Evolutionary conservation across 2,797 vertebrate genomes (phyloP), one percentile per base, ranked within the genome.

Genomic region (Eulemur coronatus): DNA sequence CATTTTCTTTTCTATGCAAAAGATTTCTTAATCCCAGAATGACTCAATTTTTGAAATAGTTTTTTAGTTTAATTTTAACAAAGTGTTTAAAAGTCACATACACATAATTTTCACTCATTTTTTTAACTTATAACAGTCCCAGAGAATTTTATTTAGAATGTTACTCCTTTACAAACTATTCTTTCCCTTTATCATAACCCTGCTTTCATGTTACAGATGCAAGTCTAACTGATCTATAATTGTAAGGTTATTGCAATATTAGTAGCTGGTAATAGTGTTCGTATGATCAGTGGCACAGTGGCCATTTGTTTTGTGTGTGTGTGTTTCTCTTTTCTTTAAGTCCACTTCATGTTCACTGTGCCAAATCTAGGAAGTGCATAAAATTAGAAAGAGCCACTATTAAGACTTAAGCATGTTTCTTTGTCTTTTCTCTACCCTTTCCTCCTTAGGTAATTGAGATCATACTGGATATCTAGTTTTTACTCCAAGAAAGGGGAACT

Each of bases 21-120:
- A 63, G 20, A 7, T 41, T 95, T 90, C 33, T 10, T 6, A 43
- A 30, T 81, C n/a, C 28, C 22, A 52, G 50, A 57, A 13, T n/a
- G 18, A 94, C 55, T 35, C 65, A 59, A 24, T 12, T 78, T 92
- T 94, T 41, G 1, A 92, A 86, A 61, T 82, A 41, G 18, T 73
- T 84, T 73, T 91, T 48, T 11, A 4, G 7, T 91, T 96, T 91
- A 63, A 95, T 84, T 86, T 91, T 89, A 20, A 59, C 46, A 59
- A 41, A 30, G 4, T 87, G 10, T 75, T 92, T 90, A 79, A 84
- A 89, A 91, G 57, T 50, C 26, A 91, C 78, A 84, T 43, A 92
- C 22, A 86, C 94, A 79, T 81, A 67, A 80, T 85, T 95, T 93
- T 12, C 72, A 24, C 50, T 72, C 22, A 72, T 43, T 78, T 65